These are phyloP conservation scores for Eutrigla gurnardus DNA, from an alignment of 2,797 vertebrate genomes.

Conservation along the genomic window DNA sequence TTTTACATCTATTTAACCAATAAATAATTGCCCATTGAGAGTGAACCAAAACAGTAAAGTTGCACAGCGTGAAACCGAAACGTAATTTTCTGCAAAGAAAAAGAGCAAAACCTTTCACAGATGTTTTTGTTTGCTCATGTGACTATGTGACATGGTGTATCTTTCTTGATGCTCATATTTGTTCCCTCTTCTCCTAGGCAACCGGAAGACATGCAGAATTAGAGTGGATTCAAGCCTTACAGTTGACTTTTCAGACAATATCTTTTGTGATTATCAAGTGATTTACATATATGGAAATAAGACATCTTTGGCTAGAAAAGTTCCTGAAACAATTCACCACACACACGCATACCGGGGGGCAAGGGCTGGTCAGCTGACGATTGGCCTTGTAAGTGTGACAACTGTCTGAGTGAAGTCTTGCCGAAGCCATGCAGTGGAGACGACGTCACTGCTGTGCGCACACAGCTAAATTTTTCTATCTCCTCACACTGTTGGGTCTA, in stretches of 20 bases:
- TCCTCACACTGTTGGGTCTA: slow-evolving; percentile 88
- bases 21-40: not conserved
- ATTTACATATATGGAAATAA: not conserved
- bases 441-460: slow-evolving; percentile 90
- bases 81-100: not conserved
- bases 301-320: not conserved
- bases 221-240: not conserved
- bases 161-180: not conserved
- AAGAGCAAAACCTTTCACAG: no score
- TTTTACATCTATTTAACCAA: no score
- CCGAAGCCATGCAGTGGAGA: slow-evolving; percentile 80
- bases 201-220: not conserved
- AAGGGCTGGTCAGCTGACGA: not conserved
- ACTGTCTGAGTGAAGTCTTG: slow-evolving; percentile 80
- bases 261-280: not conserved
- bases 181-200: slow-evolving; percentile 26
- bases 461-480: slow-evolving; percentile 86
- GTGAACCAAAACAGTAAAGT: not conserved
- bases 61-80: not conserved
- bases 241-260: not conserved
- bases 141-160: not conserved
- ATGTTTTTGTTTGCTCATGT: no score
- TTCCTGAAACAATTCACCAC: not conserved
- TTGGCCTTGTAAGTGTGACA: slow-evolving; percentile 44
- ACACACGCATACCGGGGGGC: not conserved